Evolutionary conservation across 1,140 invertebrate genomes (phyloP), one percentile per base, ranked within the genome.

Genomic region (Charaxes varanes): DNA sequence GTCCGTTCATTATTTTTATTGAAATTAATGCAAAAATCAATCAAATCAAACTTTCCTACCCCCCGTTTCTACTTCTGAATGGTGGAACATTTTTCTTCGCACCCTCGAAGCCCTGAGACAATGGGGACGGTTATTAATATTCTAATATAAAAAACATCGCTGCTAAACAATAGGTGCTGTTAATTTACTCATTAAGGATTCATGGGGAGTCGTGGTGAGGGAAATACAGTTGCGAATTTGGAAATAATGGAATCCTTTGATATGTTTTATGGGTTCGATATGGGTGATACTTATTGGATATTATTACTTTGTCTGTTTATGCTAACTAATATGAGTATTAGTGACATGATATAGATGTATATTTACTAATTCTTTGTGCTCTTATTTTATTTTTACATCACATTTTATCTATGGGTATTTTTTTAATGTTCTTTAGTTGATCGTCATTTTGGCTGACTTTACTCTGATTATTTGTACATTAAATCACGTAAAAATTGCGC

Each of bases 151-250:
- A 79, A 79, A 79, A 78, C 61, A 69, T 50, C 49, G 61, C 35
- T 33, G 52, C 69, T 66, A 77, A 72, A 80, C 76, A 80, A 80
- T 80, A 78, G 73, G 69, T 80, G 73, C 64, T 73, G 69, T 80
- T 80, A 80, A 80, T 80, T 80, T 68, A 66, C 65, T 80, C 76
- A 80, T 81, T 81, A 81, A 56, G 62, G 53, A 81, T 81, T 78
- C 69, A 76, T 68, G 65, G 76, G 64, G 67, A 59, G 60, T 41
- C 36, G 18, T 28, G 23, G 21, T 19, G 27, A 32, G 43, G 52
- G 52, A 27, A 37, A 37, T 32, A 47, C 43, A 32, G 45, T 56
- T 58, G 48, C 49, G 41, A 53, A 58, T 62, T 68, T 63, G 28
- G 35, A 31, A 51, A 62, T 59, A 70, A 68, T 69, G 52, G 52